These are phyloP conservation scores for Telmatherina bonti DNA, from an alignment of 2,797 vertebrate genomes.

Conservation along the genomic window DNA sequence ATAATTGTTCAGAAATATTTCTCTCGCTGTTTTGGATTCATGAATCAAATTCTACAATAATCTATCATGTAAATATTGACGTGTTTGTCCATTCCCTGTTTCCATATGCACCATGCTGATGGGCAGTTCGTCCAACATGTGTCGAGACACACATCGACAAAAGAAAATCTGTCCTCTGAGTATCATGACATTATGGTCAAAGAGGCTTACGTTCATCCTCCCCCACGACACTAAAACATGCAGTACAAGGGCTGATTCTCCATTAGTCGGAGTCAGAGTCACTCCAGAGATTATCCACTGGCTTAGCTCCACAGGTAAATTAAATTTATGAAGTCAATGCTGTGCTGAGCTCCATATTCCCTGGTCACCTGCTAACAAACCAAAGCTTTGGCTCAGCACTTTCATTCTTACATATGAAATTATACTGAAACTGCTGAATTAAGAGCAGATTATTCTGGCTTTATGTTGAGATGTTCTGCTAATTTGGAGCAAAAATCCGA, in stretches of 20 bases:
- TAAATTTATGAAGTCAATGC: conserved; percentile 13
- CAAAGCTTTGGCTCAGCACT: neutral
- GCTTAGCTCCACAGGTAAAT: conserved; percentile 22
- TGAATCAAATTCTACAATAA: neutral
- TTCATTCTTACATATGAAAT: conserved; percentile 19
- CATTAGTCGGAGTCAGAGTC: neutral
- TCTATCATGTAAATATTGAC: neutral
- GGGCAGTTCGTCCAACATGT: neutral
- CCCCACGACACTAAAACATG: neutral
- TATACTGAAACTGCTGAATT: conserved; percentile 16
- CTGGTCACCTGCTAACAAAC: conserved; percentile 32
- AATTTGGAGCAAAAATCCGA: conserved; percentile 19
- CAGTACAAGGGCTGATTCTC: neutral
- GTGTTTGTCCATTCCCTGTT: neutral
- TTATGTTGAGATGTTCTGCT: conserved; percentile 25
- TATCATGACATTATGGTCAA: neutral
- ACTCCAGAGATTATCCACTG: neutral
- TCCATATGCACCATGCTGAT: neutral
- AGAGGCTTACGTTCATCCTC: neutral
- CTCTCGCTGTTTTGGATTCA: neutral
- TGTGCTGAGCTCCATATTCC: conserved; percentile 7
- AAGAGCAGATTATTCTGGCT: conserved; percentile 21
- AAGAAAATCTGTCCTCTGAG: neutral
- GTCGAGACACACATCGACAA: neutral
- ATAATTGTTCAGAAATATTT: neutral